A percentile compares a stretch with the other conserved stretches of the same genome.
Conservation (phyloP, 2,797 vertebrate genomes). For the Todus mexicanus region DNA sequence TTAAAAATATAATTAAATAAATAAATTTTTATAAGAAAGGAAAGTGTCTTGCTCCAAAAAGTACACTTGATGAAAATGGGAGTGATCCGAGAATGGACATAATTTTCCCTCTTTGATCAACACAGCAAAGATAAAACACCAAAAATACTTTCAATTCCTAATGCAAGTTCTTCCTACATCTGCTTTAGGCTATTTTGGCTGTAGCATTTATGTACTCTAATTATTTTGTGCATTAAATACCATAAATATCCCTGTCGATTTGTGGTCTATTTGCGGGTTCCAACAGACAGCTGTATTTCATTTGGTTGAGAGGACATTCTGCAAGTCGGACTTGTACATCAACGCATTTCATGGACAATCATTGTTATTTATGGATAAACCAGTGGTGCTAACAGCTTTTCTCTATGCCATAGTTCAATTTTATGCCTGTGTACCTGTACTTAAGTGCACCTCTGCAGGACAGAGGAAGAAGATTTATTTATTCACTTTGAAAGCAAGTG, state of each 20-base stretch:
- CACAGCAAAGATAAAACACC: neutral
- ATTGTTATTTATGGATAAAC: neutral
- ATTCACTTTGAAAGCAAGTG: neutral
- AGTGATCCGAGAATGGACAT: neutral
- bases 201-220: neutral
- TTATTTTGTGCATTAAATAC: conserved; percentile 49
- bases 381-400: neutral
- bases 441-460: neutral
- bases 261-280: conserved; percentile 34
- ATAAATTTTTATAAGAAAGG: neutral
- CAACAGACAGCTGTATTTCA: conserved; percentile 35
- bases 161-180: conserved; percentile 20
- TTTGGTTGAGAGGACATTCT: neutral
- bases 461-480: neutral
- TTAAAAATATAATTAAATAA: neutral
- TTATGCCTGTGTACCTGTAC: neutral
- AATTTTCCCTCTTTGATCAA: neutral
- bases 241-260: conserved; percentile 47
- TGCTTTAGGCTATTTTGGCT: conserved; percentile 50
- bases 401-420: neutral
- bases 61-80: neutral
- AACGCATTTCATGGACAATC: neutral
- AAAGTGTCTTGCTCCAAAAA: neutral
- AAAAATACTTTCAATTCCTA: conserved; percentile 27
- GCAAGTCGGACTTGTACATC: neutral